These are phyloP conservation scores for Hippocampus guttulatus DNA, from an alignment of 2,113 vertebrate genomes.

Conservation along the genomic window DNA sequence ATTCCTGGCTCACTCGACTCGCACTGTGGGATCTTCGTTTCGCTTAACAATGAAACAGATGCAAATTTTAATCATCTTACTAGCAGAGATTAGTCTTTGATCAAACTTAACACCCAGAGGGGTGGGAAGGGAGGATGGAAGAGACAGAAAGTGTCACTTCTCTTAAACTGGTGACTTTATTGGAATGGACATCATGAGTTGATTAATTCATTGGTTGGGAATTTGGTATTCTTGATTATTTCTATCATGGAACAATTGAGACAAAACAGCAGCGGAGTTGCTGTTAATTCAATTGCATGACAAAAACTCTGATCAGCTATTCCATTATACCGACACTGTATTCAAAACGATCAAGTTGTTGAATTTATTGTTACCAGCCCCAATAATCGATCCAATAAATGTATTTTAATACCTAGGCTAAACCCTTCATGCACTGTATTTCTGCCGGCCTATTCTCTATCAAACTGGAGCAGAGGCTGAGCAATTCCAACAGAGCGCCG, in stretches of 20 bases:
- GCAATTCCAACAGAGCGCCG: constrained; percentile 32
- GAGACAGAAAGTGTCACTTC: neutral
- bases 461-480: constrained; percentile 47
- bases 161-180: neutral
- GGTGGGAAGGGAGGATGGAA: neutral
- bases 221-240: neutral
- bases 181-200: neutral
- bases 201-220: neutral
- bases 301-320: neutral
- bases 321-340: neutral
- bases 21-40: constrained; percentile 39
- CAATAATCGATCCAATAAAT: neutral
- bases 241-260: neutral
- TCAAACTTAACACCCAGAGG: constrained; percentile 53
- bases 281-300: neutral
- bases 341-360: neutral
- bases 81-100: constrained; percentile 63
- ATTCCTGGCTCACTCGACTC: constrained; percentile 14
- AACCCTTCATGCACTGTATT: constrained; percentile 19
- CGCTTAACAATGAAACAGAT: constrained; percentile 61
- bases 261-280: neutral
- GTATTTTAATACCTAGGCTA: neutral
- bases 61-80: constrained; percentile 64
- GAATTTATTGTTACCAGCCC: neutral
- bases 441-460: constrained; percentile 30